Evolutionary conservation across 2,113 vertebrate genomes (phyloP), one percentile per base, ranked within the genome.

Genomic region (Gadus macrocephalus): DNA sequence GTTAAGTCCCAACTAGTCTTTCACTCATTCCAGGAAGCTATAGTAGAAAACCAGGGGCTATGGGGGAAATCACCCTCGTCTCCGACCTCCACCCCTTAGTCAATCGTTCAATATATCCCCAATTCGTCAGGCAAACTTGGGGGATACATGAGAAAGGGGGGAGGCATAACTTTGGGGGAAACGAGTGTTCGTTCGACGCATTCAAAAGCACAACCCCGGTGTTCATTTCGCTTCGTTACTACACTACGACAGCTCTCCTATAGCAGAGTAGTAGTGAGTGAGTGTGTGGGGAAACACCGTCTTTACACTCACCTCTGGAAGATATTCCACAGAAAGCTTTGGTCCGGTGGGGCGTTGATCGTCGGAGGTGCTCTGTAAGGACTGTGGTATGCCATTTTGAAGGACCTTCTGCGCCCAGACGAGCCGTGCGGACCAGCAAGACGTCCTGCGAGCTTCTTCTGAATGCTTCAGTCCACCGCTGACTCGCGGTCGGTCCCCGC

Each of bases 281-380:
- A n/a, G 69, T 25, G 71, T 27, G 66, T n/a, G 42, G 31, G 35
- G 17, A 35, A 64, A 53, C 53, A 4, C 56, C 62, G 35, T 64
- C 56, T 67, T 28, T 63, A 66, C 62, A 79, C 91, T 91, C 78
- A 93, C 92, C 92, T 91, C 84, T 93, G 92, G 69, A 93, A 93
- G 85, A 93, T 93, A 84, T 90, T 93, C 92, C 91, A 93, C 76
- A 93, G 78, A 64, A 93, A 92, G 8, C 86, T 76, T 68, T 93
- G 92, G 77, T 93, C 91, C 17, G 86, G 85, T 17, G 89, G 86
- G n/a, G 79, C 78, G 81, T 83, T 89, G 38, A 80, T 81, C 0
- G 87, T 87, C 73, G 87, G 81, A 0, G 86, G 76, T 15, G 83
- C 86, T 89, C 90, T 83, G 76, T 93, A 92, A 25, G 91, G 91